Evolutionary conservation across 2,113 vertebrate species (phyloP).

Genomic region (Trogon melanurus): DNA sequence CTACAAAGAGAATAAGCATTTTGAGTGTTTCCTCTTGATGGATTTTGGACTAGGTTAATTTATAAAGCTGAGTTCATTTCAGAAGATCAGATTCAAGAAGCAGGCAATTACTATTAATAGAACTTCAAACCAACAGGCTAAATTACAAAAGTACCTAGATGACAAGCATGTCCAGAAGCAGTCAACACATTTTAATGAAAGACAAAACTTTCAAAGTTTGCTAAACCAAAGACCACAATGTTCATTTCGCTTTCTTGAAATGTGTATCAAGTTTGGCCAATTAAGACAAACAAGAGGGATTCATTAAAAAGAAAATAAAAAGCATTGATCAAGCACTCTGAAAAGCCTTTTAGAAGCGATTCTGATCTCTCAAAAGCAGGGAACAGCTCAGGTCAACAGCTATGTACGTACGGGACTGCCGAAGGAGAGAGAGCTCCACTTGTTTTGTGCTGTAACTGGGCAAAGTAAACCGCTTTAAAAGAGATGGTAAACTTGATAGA

Average conservation of each 20-base stretch:
- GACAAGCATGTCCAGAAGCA: background rate
- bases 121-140: background rate
- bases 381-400: slow-evolving; percentile 76
- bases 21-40: background rate
- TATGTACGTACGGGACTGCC: slow-evolving; percentile 41
- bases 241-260: background rate
- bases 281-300: background rate
- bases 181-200: background rate
- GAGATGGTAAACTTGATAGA: background rate
- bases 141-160: background rate
- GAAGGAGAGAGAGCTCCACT: slow-evolving; percentile 52
- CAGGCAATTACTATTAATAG: background rate
- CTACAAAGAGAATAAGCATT: background rate
- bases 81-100: background rate
- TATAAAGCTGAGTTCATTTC: background rate
- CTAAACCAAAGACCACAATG: background rate
- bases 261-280: background rate
- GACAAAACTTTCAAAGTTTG: background rate
- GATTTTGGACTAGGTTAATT: background rate
- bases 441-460: slow-evolving; percentile 77
- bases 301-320: background rate
- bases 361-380: slow-evolving; percentile 49
- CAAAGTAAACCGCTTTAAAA: background rate
- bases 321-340: background rate
- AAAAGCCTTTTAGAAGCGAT: background rate